These are phyloP conservation scores for Pseudomyrmex cubaensis DNA, from an alignment of 1,140 invertebrate species.

Conservation along the genomic window DNA sequence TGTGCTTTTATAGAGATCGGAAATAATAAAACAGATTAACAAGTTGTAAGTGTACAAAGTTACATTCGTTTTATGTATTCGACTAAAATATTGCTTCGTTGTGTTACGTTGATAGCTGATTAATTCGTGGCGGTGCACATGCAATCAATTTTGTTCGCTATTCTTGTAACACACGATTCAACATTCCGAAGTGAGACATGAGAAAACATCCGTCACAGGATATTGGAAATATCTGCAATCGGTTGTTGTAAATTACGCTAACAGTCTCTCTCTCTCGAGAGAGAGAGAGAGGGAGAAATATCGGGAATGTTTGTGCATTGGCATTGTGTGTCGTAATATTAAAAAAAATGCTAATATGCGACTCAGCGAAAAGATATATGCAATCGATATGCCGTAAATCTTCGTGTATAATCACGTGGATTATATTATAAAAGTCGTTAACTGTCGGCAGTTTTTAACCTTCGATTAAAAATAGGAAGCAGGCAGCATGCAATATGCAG, in stretches of 20 bases:
- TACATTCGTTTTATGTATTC: constrained; percentile 31
- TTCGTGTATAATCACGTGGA: background rate
- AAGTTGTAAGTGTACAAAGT: background rate
- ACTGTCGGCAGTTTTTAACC: background rate
- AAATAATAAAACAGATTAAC: no score
- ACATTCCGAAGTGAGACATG: constrained; percentile 13
- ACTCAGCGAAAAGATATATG: background rate
- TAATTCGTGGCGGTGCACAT: constrained; percentile 7
- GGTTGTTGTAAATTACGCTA: background rate
- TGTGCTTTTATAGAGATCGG: no score
- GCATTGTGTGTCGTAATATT: no score
- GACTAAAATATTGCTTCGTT: constrained; percentile 9
- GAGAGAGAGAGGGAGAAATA: no score
- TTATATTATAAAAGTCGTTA: background rate
- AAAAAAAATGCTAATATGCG: no score
- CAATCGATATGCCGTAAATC: no score
- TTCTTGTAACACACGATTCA: constrained; percentile 23
- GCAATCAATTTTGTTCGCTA: constrained; percentile 29
- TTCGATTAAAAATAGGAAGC: background rate
- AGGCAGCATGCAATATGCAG: background rate
- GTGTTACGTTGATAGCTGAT: constrained; percentile 21
- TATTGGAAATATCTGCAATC: constrained; percentile 12
- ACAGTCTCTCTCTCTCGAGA: no score
- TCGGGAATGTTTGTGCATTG: no score
- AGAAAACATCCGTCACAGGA: background rate